These are phyloP conservation scores for Spondyliosoma cantharus DNA, from an alignment of 2,797 vertebrate species.

Conservation along the genomic window DNA sequence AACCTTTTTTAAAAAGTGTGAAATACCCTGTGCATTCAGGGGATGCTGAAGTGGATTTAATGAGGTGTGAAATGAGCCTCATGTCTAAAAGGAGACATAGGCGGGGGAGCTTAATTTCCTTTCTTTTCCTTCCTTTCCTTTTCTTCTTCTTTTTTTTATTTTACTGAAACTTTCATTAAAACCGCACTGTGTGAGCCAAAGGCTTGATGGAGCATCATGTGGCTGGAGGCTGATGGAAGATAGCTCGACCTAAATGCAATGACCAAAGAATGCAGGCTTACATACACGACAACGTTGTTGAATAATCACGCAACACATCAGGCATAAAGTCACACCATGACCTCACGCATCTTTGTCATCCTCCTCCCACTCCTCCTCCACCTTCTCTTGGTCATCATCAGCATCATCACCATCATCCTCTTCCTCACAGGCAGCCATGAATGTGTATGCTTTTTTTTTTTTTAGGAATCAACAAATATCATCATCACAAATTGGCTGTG, in stretches of 20 bases:
- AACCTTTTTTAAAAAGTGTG: constrained; percentile 42
- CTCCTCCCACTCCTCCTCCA: constrained; percentile 32
- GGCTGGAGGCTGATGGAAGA: constrained; percentile 8
- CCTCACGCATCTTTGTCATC: constrained; percentile 47
- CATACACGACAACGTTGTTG: constrained; percentile 1
- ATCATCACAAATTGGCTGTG: background rate
- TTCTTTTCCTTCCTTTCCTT: constrained; percentile 1
- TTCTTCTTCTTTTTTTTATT: too few species aligned
- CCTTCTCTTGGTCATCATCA: constrained; percentile 30
- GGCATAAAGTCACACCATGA: constrained; percentile 55
- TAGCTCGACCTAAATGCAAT: background rate
- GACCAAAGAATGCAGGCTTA: too few species aligned
- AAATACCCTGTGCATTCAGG: constrained; percentile 12
- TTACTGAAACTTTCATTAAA: background rate
- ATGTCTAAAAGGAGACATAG: constrained; percentile 16
- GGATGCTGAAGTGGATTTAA: constrained; percentile 20
- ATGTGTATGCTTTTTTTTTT: constrained; percentile 19
- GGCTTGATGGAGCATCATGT: background rate
- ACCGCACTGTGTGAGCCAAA: background rate
- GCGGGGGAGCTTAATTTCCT: constrained; percentile 11
- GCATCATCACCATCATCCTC: constrained; percentile 39
- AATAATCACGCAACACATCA: constrained; percentile 41
- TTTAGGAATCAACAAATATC: constrained; percentile 7
- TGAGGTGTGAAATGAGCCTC: constrained; percentile 28
- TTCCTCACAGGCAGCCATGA: background rate